These are phyloP conservation scores for Tipula lateralis DNA, from an alignment of 2,888 invertebrate genomes.

Conservation along the genomic window DNA sequence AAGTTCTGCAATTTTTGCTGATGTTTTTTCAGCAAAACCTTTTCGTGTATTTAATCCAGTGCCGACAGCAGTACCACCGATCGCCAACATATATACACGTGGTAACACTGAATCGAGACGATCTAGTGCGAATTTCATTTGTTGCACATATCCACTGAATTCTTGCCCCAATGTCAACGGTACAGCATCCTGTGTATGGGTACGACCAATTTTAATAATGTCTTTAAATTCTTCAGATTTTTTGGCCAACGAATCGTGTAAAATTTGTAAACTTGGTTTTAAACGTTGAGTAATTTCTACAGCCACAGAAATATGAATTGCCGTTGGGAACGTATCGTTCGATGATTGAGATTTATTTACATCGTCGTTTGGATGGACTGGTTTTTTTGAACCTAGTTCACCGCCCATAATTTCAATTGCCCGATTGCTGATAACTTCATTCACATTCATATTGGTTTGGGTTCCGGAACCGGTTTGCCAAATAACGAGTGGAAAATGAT, in stretches of 20 bases:
- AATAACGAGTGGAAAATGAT: conserved; percentile 95
- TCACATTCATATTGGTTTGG: conserved; percentile 98
- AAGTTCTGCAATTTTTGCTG: conserved; percentile 70
- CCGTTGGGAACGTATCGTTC: conserved; percentile 98
- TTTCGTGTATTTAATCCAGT: conserved; percentile 93
- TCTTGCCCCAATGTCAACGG: conserved; percentile 96
- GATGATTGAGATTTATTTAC: conserved; percentile 98
- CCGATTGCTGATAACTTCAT: conserved; percentile 89
- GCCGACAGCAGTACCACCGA: conserved; percentile 96
- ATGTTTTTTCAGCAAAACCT: conserved; percentile 94
- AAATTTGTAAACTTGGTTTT: conserved; percentile 70
- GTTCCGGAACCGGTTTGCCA: conserved; percentile 99
- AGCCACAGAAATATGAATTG: conserved; percentile 97
- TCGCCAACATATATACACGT: conserved; percentile 81
- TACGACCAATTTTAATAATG: conserved; percentile 92
- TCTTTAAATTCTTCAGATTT: conserved; percentile 79
- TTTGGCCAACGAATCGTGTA: conserved; percentile 66
- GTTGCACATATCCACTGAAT: conserved; percentile 88
- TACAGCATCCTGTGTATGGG: conserved; percentile 86
- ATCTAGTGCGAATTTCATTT: conserved; percentile 78
- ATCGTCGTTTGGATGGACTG: conserved; percentile 99
- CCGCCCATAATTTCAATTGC: conserved; percentile 89
- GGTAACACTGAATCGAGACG: conserved; percentile 77
- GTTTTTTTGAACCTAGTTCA: conserved; percentile 82
- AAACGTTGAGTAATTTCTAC: conserved; percentile 77